Base-by-base conservation (phyloP, 2,113 vertebrate species). In the Anarhynchus alexandrinus region DNA sequence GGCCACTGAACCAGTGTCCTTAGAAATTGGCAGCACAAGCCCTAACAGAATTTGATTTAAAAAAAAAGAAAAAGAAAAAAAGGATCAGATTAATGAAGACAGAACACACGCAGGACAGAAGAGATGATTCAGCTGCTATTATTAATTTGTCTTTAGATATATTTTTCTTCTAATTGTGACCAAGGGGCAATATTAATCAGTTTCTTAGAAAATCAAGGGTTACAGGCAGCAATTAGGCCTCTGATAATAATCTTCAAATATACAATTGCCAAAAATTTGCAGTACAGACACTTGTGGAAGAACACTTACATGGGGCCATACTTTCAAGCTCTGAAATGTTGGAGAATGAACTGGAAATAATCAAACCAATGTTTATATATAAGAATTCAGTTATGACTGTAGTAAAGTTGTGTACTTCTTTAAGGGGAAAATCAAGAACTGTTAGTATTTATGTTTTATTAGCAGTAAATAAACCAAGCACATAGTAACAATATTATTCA, bases 381-480 rank as follows among this genome's bases (percentile, higher is more conserved):
- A 94, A 95, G 73, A 84, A 67, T 91, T 92, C 81, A 90, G 69
- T 86, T 97, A 96, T 34, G 54, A 36, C 25, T 92, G 62, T 52
- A 96, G 64, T 47, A 51, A 91, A 79, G 49, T 73, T 95, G 86
- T 70, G 54, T 45, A 88, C 55, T 51, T 86, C 91, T 92, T 96
- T 42, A 72, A 76, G 23, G 77, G 66, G 70, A 86, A 97, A 96
- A 97, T 95, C 86, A 92, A 92, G 55, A 86, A 85, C 55, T 94
- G 40, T 73, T 96, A 94, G 59, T 34, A 94, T 96, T 96, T 90
- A 84, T 86, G 95, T 92, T 97, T 94, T 95, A 95, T 95, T 79
- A 96, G 93, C 90, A 84, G 26, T 54, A 91, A 85, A 94, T 81
- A 94, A 97, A 95, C 74, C 69, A 96, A 95, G 69, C 67, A 79